A percentile compares a stretch with the other conserved stretches of the same genome.
Evolutionary conservation across 2,888 invertebrate species (phyloP).

Genomic region (Mythimna lalbum): DNA sequence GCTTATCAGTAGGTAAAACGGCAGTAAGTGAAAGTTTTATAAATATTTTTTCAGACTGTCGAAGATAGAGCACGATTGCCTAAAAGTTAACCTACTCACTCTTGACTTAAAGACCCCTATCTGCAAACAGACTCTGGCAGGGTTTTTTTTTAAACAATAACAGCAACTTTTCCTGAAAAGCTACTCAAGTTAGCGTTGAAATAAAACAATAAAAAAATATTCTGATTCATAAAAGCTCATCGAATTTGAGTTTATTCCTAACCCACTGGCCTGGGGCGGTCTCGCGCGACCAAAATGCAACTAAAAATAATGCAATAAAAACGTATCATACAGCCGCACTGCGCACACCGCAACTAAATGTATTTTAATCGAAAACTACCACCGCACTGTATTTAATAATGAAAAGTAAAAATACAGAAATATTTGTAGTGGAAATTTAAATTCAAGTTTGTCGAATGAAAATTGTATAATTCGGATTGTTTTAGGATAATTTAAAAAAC

Average conservation of each 20-base stretch:
- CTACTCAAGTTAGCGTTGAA: background rate
- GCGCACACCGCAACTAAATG: slow-evolving; percentile 44
- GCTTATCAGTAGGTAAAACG: too few relatives aligned
- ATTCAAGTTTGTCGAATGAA: background rate
- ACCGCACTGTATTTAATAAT: slow-evolving; percentile 23
- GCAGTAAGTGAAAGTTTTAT: too few relatives aligned
- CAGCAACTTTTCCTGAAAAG: background rate
- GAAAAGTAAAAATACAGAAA: background rate
- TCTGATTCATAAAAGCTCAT: slow-evolving; percentile 30
- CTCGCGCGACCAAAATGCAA: slow-evolving; percentile 32
- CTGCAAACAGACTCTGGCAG: too few relatives aligned
- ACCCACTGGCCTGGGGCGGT: slow-evolving; percentile 12
- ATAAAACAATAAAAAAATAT: background rate
- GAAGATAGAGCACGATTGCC: too few relatives aligned
- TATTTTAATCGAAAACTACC: slow-evolving; percentile 42
- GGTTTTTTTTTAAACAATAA: background rate
- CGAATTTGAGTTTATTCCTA: slow-evolving; percentile 19
- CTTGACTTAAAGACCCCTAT: too few relatives aligned
- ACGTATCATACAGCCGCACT: slow-evolving; percentile 53
- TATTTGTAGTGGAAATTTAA: background rate
- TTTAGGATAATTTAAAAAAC: background rate
- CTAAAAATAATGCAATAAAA: slow-evolving; percentile 61
- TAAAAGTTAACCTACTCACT: too few relatives aligned
- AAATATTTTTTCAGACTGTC: too few relatives aligned
- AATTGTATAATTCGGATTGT: background rate